Base-by-base conservation (phyloP, 1,140 invertebrate species). In the Brachionus paranguensis region DNA sequence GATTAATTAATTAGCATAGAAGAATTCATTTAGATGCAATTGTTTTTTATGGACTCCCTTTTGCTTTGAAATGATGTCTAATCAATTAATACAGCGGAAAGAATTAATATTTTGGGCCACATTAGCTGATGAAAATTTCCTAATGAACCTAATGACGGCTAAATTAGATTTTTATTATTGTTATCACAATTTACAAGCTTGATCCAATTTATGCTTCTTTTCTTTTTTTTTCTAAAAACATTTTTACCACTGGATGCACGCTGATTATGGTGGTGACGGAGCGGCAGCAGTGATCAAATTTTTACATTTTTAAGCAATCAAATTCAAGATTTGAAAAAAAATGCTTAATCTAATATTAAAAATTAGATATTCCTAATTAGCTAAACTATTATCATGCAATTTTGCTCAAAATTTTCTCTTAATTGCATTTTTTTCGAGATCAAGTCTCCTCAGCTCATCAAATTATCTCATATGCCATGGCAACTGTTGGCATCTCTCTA, bases 111-210 rank as follows among this genome's bases (percentile, higher is more conserved):
- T 37, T 68, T n/a, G 8, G n/a, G 24, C 27, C 29, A 68, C 33
- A 33, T 68, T 33, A 33, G 65, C 1, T 68, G 5, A 68, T 41
- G 14, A 37, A 68, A 68, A 20, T 24, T 60, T 60, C 53, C 10
- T 60, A 60, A 60, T 60, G 53, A 68, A 68, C 11, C 33, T 68
- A n/a, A 68, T 68, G 27, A 68, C 33, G 24, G n/a, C 65, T 68
- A 68, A 68, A 68, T 68, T 68, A 33, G 29, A 68, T n/a, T 47
- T 60, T 60, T 70, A 41, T 70, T 70, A 70, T 70, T 37, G n/a
- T 29, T 70, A 33, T 70, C 65, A 70, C 65, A 70, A 70, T 70
- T 70, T 70, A n/a, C 11, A 70, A 70, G 65, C 17, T 53, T 14
- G 47, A n/a, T 53, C 14, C 4, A 53, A 65, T 65, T 27, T 27